phyloP scores from a whole-genome alignment of 2,113 vertebrate species.

The Eolophus roseicapilla region DNA sequence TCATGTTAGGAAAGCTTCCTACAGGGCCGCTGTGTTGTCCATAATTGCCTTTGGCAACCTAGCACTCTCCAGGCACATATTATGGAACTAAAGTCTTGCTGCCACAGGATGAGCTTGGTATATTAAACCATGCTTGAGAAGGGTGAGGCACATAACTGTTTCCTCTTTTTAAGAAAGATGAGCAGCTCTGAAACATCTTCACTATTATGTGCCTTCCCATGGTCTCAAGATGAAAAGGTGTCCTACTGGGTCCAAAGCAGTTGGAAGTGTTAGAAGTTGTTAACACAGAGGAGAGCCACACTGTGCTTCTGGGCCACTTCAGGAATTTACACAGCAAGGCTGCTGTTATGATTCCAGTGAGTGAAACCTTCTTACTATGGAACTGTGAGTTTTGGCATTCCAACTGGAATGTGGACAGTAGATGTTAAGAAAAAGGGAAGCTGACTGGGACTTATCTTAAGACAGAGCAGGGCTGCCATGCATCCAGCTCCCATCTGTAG shows the following conservation, averaged over 20 bases:
- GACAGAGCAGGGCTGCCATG: not conserved
- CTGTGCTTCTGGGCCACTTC: not conserved
- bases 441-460: not conserved
- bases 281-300: not conserved
- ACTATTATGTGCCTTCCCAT: not conserved
- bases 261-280: not conserved
- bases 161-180: not conserved
- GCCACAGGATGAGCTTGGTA: not conserved
- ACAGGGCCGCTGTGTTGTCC: not conserved
- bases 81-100: not conserved
- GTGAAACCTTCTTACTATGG: constrained; percentile 22
- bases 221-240: not conserved
- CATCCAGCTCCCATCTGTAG: not conserved
- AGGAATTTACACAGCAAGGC: not conserved
- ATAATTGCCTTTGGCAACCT: not conserved
- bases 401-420: not conserved
- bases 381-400: not conserved
- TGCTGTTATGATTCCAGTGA: not conserved
- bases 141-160: not conserved
- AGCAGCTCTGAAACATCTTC: not conserved
- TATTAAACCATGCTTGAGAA: not conserved
- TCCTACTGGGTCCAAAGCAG: not conserved
- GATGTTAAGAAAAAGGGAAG: not conserved
- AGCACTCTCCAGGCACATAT: not conserved
- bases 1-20: not conserved